Evolutionary conservation across 2,113 vertebrate genomes (phyloP), one percentile per base, ranked within the genome.

Genomic region (Bungarus multicinctus): DNA sequence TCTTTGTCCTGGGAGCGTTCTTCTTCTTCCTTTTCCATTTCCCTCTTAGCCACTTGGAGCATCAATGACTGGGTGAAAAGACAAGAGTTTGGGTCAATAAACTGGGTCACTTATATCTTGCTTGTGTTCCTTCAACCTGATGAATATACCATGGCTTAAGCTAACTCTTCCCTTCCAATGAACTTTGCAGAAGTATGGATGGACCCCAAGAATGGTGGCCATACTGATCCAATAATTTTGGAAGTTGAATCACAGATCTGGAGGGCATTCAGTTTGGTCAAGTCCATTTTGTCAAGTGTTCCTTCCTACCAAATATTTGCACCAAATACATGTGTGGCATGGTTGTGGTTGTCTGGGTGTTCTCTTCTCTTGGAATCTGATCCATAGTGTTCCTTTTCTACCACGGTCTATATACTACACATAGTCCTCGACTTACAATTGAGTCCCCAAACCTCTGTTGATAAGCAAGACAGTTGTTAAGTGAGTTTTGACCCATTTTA

Each of bases 1-100:
- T 90, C 34, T 12, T 92, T 92, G 34, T 99, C 98, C 5, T 97
- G 98, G 22, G 98, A 97, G 3, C 85, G 12, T 89, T 90, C 90
- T 74, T 55, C 88, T 30, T 92, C 92, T 54, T 93, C 94, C 27
- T 92, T 87, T 39, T 91, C 93, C 89, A 93, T 89, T 27, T 98
- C 98, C 87, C 98, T 98, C 92, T 98, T 92, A 22, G 92, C 90
- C 45, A 88, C 25, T 89, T 93, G 91, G 20, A 91, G 90, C 92
- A 93, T 81, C 88, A 90, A 45, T 22, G 88, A 18, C 90, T 91
- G 87, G 25, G 54, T 18, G 52, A 47, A 27, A 69, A n/a, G 39
- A 87, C n/a, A 89, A 23, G 2, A 16, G 55, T 39, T n/a, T 12
- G 43, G 34, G 20, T 58, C 20, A 43, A 81, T 47, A 52, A 16